Evolutionary conservation across 2,888 invertebrate species (phyloP).

Genomic region (Spicauda simplicius): DNA sequence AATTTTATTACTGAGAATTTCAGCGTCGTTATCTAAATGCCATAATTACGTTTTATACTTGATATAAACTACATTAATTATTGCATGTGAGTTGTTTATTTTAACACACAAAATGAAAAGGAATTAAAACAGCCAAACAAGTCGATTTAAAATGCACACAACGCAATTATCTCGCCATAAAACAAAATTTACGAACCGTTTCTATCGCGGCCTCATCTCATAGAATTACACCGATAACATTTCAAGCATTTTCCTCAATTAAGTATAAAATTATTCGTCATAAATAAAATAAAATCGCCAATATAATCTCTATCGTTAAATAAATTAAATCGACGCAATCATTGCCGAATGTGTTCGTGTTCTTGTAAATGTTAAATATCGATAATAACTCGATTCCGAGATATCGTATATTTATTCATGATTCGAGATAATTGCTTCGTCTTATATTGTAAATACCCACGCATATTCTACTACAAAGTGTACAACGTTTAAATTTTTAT

Average conservation of each 20-base stretch:
- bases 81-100: not conserved
- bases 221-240: constrained; percentile 32
- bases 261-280: constrained; percentile 45
- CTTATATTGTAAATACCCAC: too few relatives aligned
- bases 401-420: constrained; percentile 53
- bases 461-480: too few relatives aligned
- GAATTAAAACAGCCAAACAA: constrained; percentile 23
- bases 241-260: constrained; percentile 41
- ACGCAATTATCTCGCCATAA: constrained; percentile 37
- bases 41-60: constrained; percentile 7
- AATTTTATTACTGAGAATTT: not conserved
- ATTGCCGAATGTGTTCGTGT: constrained; percentile 36
- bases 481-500: too few relatives aligned
- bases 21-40: constrained; percentile 2
- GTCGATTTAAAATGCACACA: constrained; percentile 29
- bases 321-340: constrained; percentile 42
- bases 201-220: constrained; percentile 31
- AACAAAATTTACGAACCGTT: constrained; percentile 37
- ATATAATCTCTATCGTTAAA: constrained; percentile 41
- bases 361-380: constrained; percentile 46
- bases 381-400: constrained; percentile 46
- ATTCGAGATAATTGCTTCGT: constrained; percentile 39
- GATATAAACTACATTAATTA: not conserved
- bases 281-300: constrained; percentile 45
- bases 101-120: constrained; percentile 21